These are phyloP conservation scores for Parnassius smintheus DNA, from an alignment of 2,888 invertebrate genomes.

Conservation along the genomic window DNA sequence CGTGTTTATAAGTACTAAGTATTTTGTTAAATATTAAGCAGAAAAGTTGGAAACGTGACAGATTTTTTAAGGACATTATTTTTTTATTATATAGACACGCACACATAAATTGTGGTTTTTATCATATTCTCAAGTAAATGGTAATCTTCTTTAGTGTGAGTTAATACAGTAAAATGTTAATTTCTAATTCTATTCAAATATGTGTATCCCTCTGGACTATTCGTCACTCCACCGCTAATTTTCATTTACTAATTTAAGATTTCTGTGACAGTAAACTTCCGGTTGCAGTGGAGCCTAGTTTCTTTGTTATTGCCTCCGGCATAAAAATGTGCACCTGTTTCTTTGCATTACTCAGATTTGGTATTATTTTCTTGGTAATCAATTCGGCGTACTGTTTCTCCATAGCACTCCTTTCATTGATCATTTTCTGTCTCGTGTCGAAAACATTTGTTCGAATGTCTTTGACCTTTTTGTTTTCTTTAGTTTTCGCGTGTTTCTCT, in stretches of 20 bases:
- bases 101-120: no score
- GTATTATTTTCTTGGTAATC: slow-evolving; percentile 67
- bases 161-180: no score
- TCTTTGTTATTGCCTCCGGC: slow-evolving; percentile 83
- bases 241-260: slow-evolving; percentile 7
- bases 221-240: no score
- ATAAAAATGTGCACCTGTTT: slow-evolving; percentile 89
- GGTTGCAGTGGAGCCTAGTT: slow-evolving; percentile 49
- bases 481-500: slow-evolving; percentile 46
- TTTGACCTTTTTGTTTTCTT: slow-evolving; percentile 59
- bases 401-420: slow-evolving; percentile 58
- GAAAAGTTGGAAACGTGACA: no score
- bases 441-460: slow-evolving; percentile 53
- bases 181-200: no score
- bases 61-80: no score
- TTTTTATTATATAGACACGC: no score
- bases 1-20: no score
- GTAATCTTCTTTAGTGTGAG: no score
- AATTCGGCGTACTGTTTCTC: slow-evolving; percentile 71
- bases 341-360: slow-evolving; percentile 67
- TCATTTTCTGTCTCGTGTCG: slow-evolving; percentile 66
- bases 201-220: no score
- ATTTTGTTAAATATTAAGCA: no score
- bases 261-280: slow-evolving; percentile 62
- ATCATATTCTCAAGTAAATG: no score